Evolutionary conservation across 2,888 invertebrate genomes (phyloP).

Genomic region (Pollenia angustigena): DNA sequence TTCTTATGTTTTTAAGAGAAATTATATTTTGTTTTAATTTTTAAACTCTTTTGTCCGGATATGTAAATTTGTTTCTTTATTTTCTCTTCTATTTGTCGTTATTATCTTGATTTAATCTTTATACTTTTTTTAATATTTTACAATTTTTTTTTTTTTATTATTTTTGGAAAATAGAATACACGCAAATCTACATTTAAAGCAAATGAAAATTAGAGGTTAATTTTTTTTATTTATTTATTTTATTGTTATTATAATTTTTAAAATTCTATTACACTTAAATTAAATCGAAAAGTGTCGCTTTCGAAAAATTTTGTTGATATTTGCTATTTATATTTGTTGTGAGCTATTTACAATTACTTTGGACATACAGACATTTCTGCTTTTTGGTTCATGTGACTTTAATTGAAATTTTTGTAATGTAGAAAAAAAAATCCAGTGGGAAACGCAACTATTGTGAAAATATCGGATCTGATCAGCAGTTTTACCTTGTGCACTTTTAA

Average conservation of each 20-base stretch:
- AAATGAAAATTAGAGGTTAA: conserved; percentile 53
- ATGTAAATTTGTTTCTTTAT: conserved; percentile 70
- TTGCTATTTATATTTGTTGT: conserved; percentile 63
- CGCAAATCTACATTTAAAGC: conserved; percentile 75
- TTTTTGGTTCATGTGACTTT: too few species aligned
- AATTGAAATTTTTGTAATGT: too few species aligned
- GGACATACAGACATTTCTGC: too few species aligned
- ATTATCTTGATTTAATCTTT: conserved; percentile 35
- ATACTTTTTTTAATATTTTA: conserved; percentile 58
- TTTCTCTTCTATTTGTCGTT: conserved; percentile 45
- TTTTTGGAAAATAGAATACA: conserved; percentile 76
- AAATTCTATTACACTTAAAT: conserved; percentile 61
- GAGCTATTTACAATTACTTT: too few species aligned
- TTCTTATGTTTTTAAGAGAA: conserved; percentile 44
- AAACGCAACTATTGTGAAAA: too few species aligned
- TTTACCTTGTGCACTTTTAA: too few species aligned
- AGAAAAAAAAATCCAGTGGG: too few species aligned
- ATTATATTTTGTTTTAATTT: conserved; percentile 49
- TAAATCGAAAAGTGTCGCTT: conserved; percentile 37
- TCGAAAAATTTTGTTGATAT: conserved; percentile 17
- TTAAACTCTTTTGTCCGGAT: conserved; percentile 65
- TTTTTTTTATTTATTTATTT: conserved; percentile 9
- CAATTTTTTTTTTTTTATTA: conserved; percentile 54
- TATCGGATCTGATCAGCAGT: too few species aligned
- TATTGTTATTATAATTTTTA: conserved; percentile 12